Evolutionary conservation across 2,113 vertebrate species (phyloP), one percentile per base, ranked within the genome.

Genomic region (Pelodiscus sinensis): DNA sequence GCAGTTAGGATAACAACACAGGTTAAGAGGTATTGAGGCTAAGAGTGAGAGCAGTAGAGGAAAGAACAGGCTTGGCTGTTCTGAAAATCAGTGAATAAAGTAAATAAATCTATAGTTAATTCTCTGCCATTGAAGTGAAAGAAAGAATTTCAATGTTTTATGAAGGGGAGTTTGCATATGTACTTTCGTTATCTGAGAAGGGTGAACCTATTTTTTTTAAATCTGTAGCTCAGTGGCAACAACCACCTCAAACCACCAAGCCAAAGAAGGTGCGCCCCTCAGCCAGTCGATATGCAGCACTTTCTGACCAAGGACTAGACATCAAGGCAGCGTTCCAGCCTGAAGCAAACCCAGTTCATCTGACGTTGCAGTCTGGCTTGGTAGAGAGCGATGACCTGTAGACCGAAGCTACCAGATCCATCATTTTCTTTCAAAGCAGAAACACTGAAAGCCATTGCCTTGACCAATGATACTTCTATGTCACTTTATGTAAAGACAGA

Each of bases 251-350:
- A 94, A 98, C 98, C 84, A 98, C 99, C 75, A 99, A 99, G 96
- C 98, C 98, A 86, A 99, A 98, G 97, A 99, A 99, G 96, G 99
- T 99, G 89, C 98, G 99, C 89, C 99, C 99, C 44, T 99, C 99
- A 2, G 97, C 99, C 93, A 99, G 99, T 95, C 99, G 99, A 92
- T 99, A 99, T 1, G 99, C 99, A 19, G 99, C 99, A 3, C 99
- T 99, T 93, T 99, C 99, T 44, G 99, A 99, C 98, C 98, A 99
- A 97, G 99, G 99, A 86, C 98, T 99, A 96, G 99, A 99, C 86
- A 99, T 99, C 97, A 99, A 98, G 97, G 99, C 99, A 0, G 99
- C 99, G 25, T 99, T 99, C 98, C 99, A 99, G 96, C 99, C 99
- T 0, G 99, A 99, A 93, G 98, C 98, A 96, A 99, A 96, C 86